Conservation (phyloP, 1,140 invertebrate genomes). For the Planococcus citri region DNA sequence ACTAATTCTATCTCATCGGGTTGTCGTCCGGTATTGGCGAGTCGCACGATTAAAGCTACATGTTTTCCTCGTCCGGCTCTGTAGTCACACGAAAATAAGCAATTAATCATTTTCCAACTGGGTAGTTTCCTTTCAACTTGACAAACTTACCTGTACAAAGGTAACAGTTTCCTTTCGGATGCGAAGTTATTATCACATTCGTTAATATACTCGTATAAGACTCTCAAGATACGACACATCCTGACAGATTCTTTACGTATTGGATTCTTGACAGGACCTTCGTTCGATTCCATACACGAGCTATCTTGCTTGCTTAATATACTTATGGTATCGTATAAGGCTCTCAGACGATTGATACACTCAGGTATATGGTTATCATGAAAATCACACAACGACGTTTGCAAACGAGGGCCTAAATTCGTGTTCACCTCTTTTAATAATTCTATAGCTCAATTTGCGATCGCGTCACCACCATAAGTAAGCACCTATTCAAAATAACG, state of each 20-base stretch:
- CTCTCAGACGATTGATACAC: constrained; percentile 76
- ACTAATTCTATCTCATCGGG: constrained; percentile 79
- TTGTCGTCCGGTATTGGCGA: constrained; percentile 77
- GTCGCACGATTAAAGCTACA: constrained; percentile 70
- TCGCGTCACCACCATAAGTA: constrained; percentile 76
- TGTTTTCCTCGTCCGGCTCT: no score
- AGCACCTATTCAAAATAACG: constrained; percentile 49
- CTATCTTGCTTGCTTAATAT: constrained; percentile 34
- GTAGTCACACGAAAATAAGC: no score
- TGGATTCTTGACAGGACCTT: neutral
- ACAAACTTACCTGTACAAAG: constrained; percentile 63
- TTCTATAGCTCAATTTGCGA: constrained; percentile 80
- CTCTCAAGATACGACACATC: constrained; percentile 87
- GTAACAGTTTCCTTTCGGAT: constrained; percentile 78
- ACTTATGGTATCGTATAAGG: constrained; percentile 60
- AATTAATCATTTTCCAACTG: constrained; percentile 18
- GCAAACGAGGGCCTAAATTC: constrained; percentile 74
- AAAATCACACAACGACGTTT: no score
- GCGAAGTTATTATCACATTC: constrained; percentile 93
- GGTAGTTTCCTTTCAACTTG: no score
- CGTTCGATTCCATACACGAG: no score
- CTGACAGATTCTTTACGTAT: constrained; percentile 55
- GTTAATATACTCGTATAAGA: constrained; percentile 87
- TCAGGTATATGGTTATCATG: constrained; percentile 83
- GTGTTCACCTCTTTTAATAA: constrained; percentile 87